Percentiles rank a stretch among this genome's conserved stretches.
These are phyloP conservation scores for Poeciliopsis paucimaculata DNA, from an alignment of 2,797 vertebrate genomes.

Conservation along the genomic window DNA sequence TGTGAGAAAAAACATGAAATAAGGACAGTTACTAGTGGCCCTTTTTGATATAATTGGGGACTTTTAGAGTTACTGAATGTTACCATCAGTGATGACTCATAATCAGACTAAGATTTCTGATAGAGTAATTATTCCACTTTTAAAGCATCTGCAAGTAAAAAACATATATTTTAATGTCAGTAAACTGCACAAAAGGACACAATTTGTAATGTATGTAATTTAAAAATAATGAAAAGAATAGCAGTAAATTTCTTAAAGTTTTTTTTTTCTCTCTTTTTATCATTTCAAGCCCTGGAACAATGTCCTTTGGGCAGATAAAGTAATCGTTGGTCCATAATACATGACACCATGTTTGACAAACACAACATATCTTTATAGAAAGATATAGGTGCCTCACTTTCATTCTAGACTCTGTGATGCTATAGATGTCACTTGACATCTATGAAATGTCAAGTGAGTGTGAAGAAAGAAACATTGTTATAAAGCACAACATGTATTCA, in stretches of 20 bases:
- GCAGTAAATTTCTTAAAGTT: no score
- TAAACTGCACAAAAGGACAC: no score
- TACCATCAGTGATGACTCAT: background rate
- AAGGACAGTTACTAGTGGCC: background rate
- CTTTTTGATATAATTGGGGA: slow-evolving; percentile 4
- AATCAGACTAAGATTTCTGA: no score
- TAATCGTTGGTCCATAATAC: background rate
- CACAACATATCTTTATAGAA: background rate
- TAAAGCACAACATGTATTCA: background rate
- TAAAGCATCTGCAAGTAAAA: no score
- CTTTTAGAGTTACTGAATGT: background rate
- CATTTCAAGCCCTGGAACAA: background rate
- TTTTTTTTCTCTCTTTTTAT: background rate
- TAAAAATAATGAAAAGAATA: no score
- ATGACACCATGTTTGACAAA: background rate
- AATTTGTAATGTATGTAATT: no score
- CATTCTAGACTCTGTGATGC: background rate
- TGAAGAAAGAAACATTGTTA: background rate
- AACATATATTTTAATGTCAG: no score
- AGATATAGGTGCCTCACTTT: background rate
- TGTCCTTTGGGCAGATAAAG: background rate
- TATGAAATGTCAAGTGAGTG: background rate
- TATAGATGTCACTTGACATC: no score
- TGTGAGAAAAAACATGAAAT: slow-evolving; percentile 1
- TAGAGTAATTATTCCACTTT: no score